These are phyloP conservation scores for Triops longicaudatus DNA, from an alignment of 1,140 invertebrate genomes.

Conservation along the genomic window DNA sequence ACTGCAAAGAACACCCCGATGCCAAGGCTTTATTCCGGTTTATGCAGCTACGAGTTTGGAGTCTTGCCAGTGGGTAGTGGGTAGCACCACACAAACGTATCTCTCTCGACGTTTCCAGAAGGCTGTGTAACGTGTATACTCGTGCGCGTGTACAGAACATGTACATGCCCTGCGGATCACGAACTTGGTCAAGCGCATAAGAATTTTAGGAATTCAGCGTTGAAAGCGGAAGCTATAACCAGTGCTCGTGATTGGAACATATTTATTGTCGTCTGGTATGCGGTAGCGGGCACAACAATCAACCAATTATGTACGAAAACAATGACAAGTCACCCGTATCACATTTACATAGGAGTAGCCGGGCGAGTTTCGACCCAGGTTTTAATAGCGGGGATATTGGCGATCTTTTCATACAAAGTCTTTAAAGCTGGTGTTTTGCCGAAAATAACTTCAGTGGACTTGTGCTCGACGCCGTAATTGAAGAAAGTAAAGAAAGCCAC, in stretches of 20 bases:
- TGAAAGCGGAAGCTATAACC: too few relatives aligned
- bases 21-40: background rate
- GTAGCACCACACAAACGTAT: too few relatives aligned
- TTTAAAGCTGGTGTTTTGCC: conserved; percentile 43
- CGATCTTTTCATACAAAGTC: conserved; percentile 10
- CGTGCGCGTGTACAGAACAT: too few relatives aligned
- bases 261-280: too few relatives aligned
- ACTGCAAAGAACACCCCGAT: background rate
- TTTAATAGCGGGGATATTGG: conserved; percentile 19
- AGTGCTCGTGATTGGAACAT: too few relatives aligned
- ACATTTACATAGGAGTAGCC: background rate
- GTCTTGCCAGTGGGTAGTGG: too few relatives aligned
- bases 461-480: background rate
- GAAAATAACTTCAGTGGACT: conserved; percentile 45
- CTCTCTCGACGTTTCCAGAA: too few relatives aligned
- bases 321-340: background rate
- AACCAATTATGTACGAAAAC: background rate
- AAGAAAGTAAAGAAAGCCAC: conserved; percentile 21
- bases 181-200: too few relatives aligned
- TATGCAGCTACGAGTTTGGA: background rate
- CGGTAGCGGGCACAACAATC: background rate
- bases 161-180: too few relatives aligned
- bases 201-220: too few relatives aligned
- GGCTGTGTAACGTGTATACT: too few relatives aligned
- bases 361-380: conserved; percentile 23